These are phyloP conservation scores for Achatina immaculata DNA, from an alignment of 1,140 invertebrate species.

Conservation along the genomic window DNA sequence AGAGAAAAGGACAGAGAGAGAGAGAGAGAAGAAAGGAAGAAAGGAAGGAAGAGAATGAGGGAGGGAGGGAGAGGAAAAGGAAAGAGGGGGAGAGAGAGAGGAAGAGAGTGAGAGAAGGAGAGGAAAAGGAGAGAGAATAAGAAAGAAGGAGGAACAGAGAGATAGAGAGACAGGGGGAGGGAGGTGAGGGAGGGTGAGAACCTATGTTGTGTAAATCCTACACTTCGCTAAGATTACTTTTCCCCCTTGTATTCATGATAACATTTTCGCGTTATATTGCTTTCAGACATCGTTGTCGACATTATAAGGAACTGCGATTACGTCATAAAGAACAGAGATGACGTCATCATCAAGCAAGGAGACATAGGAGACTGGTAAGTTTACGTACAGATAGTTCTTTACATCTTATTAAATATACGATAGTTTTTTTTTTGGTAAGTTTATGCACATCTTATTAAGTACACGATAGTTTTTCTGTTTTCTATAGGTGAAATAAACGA, in stretches of 20 bases:
- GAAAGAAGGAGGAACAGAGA: too few species aligned
- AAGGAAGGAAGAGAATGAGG: too few species aligned
- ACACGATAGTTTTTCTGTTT: constrained; percentile 8
- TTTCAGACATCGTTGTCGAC: constrained; percentile 65
- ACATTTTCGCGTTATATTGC: too few species aligned
- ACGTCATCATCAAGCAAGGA: constrained; percentile 68
- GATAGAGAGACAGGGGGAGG: too few species aligned
- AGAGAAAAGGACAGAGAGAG: background rate
- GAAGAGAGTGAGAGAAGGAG: too few species aligned
- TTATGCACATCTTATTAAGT: background rate
- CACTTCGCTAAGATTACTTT: too few species aligned
- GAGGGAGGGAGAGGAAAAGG: too few species aligned
- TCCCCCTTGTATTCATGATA: too few species aligned
- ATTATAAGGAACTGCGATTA: constrained; percentile 66
- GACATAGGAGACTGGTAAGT: constrained; percentile 67
- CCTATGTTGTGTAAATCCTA: too few species aligned
- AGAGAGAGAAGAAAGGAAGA: background rate
- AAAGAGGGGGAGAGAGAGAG: background rate
- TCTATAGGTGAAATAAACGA: too few species aligned
- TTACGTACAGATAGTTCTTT: background rate
- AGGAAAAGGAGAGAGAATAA: too few species aligned
- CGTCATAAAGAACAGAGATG: constrained; percentile 58
- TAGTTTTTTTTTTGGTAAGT: background rate
- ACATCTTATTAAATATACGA: background rate
- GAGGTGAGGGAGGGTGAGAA: too few species aligned